phyloP scores from a whole-genome alignment of 2,888 invertebrate genomes.

The Rosalia funebris region DNA sequence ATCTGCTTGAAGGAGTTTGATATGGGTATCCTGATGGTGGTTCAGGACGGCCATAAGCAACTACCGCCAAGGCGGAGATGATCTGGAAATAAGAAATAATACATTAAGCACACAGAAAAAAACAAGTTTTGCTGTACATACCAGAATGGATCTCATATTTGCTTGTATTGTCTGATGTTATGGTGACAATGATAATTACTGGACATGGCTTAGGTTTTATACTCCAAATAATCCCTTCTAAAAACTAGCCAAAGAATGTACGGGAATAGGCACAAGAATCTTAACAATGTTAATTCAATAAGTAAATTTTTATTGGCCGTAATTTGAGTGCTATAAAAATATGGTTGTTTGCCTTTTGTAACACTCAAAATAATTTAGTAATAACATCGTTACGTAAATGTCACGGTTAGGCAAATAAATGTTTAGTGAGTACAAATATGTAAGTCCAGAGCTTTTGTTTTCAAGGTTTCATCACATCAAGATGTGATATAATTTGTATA shows the following conservation, averaged over 20 bases:
- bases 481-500: no score
- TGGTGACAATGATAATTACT: conserved; percentile 14
- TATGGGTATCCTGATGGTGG: conserved; percentile 15
- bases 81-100: conserved; percentile 10
- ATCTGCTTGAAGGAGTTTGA: conserved; percentile 5
- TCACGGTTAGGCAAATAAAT: conserved; percentile 4
- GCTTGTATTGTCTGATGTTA: conserved; percentile 5
- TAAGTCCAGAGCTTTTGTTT: not conserved
- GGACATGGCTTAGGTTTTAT: conserved; percentile 15
- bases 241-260: conserved; percentile 7
- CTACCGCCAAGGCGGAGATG: not conserved
- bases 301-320: conserved; percentile 19
- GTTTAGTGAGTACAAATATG: no score
- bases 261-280: not conserved
- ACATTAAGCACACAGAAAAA: not conserved
- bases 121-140: not conserved
- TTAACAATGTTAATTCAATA: conserved; percentile 19
- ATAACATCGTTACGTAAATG: not conserved
- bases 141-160: conserved; percentile 16
- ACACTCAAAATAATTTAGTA: conserved; percentile 5
- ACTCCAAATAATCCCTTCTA: conserved; percentile 13
- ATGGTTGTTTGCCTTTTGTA: conserved; percentile 8
- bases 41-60: conserved; percentile 14
- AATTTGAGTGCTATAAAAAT: conserved; percentile 16
- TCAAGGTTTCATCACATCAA: no score